phyloP scores from a whole-genome alignment of 2,888 invertebrate species.

The Gonocerus acuteangulatus region DNA sequence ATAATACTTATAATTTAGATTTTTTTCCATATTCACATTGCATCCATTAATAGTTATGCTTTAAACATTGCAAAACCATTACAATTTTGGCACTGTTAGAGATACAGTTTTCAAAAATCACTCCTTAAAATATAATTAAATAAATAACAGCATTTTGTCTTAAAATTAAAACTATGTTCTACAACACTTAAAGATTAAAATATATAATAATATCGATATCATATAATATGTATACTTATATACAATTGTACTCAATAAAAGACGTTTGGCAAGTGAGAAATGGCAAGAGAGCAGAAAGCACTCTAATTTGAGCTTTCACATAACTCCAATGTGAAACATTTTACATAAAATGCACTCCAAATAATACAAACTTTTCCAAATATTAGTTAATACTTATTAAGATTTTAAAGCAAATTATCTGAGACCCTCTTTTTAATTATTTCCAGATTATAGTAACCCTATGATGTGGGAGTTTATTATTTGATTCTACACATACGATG shows the following conservation, averaged over 20 bases:
- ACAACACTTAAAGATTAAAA: not conserved
- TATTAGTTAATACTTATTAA: no score
- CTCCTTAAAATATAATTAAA: slow-evolving; percentile 8
- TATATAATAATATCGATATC: no score
- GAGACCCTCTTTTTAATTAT: no score
- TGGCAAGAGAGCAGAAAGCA: slow-evolving; percentile 15
- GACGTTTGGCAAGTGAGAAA: slow-evolving; percentile 11
- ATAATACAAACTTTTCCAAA: no score
- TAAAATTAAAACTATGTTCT: slow-evolving; percentile 2
- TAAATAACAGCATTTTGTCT: slow-evolving; percentile 9
- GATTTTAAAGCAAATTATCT: no score
- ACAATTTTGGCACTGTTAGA: slow-evolving; percentile 20
- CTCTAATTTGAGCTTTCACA: not conserved
- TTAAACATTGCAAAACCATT: slow-evolving; percentile 1
- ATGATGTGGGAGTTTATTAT: no score
- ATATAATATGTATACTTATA: slow-evolving; percentile 5
- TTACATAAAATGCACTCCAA: no score
- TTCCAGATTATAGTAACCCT: no score
- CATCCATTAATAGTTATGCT: not conserved
- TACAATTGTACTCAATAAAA: slow-evolving; percentile 17
- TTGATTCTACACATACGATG: no score
- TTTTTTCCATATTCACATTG: not conserved
- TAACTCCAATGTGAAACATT: not conserved
- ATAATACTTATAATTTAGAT: not conserved
- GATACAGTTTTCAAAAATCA: slow-evolving; percentile 8